Evolutionary conservation across 1,140 invertebrate species (phyloP), one percentile per base, ranked within the genome.

Genomic region (Eueides isabella): DNA sequence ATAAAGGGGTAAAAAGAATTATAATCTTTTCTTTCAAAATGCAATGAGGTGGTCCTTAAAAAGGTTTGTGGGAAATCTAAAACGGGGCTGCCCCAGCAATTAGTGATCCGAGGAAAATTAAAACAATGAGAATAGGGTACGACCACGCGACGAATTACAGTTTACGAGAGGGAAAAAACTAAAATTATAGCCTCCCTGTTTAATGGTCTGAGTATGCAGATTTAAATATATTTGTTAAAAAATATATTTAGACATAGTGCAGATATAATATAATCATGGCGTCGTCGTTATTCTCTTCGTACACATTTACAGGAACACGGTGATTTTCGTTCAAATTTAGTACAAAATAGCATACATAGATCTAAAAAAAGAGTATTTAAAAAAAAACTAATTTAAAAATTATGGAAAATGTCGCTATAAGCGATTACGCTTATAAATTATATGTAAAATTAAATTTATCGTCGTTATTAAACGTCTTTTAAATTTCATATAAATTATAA

Each of bases 1-100:
- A 55, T 69, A 81, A 75, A 79, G 82, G 86, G 87, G 83, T 80
- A 81, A 85, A 89, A 88, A 89, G 89, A 92, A 90, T 91, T 89
- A 90, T 91, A 92, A 92, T 89, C 90, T 86, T 89, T 92, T 93
- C 89, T 90, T 92, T 93, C 90, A 93, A 93, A 93, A 93, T 92
- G 91, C 91, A 92, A 90, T 93, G 90, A 92, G 89, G 87, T 92
- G 90, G 88, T 88, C 87, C 88, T 90, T 90, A 89, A 90, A 89
- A 90, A 87, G 85, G 85, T 88, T 90, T 89, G 86, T 80, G 87
- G 88, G 85, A 84, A 87, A 91, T 91, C 87, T 89, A 86, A 89
- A 91, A 88, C 88, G 87, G 55, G 87, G 55, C 83, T 86, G 79
- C 83, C 83, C 77, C 82, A 80, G 89, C 89, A 92, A 91, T 92